Evolutionary conservation across 2,113 vertebrate genomes (phyloP).

Genomic region (Tylochromis polylepis): DNA sequence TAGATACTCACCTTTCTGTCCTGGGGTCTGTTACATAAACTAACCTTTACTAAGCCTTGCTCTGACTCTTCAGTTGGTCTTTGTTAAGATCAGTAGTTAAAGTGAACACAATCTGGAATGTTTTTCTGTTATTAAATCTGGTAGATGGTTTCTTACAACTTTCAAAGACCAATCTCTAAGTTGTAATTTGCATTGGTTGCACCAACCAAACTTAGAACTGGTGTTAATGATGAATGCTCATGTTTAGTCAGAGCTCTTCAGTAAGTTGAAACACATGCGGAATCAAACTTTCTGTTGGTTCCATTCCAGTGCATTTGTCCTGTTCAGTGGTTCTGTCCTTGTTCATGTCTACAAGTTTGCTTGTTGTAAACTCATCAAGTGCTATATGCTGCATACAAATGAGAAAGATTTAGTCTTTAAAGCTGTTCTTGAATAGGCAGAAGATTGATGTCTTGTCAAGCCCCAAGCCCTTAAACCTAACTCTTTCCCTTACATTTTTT

Average conservation of each 20-base stretch:
- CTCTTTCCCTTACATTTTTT: too few relatives aligned
- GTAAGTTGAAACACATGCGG: neutral
- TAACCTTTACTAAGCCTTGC: neutral
- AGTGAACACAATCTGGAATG: neutral
- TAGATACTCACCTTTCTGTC: neutral
- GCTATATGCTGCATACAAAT: neutral
- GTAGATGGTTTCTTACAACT: neutral
- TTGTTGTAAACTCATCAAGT: neutral
- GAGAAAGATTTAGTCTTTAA: neutral
- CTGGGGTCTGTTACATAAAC: neutral
- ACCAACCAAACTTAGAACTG: neutral
- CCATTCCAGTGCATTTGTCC: neutral
- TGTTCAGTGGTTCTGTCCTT: neutral
- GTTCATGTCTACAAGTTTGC: neutral
- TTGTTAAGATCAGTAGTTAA: neutral
- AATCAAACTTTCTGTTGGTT: neutral
- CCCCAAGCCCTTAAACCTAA: too few relatives aligned
- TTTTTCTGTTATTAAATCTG: neutral
- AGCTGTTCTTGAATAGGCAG: neutral
- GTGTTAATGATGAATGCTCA: neutral
- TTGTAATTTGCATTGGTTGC: neutral
- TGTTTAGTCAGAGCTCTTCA: neutral
- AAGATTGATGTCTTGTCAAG: neutral
- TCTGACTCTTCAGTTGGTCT: neutral
- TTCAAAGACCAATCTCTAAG: neutral